Evolutionary conservation across 2,797 vertebrate species (phyloP).

Genomic region (Hyperoplus immaculatus): DNA sequence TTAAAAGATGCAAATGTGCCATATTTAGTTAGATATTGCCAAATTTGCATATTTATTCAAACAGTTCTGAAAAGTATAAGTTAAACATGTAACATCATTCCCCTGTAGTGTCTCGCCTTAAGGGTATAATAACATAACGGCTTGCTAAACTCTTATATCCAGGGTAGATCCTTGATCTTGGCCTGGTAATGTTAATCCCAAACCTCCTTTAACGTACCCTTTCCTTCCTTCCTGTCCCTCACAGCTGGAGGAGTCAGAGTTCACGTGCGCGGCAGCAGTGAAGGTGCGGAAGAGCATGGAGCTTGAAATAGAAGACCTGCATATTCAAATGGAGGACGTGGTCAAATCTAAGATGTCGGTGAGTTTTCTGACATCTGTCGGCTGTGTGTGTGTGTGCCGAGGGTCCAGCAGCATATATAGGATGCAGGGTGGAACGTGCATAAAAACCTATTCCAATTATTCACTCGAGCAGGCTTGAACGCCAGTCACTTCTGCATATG

Average conservation of each 20-base stretch:
- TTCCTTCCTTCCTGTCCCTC: slow-evolving; percentile 36
- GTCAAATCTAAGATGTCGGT: slow-evolving; percentile 93
- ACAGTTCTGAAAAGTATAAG: background rate
- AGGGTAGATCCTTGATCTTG: slow-evolving; percentile 37
- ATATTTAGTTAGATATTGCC: no score
- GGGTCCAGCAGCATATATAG: background rate
- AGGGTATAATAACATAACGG: no score
- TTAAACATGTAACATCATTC: slow-evolving; percentile 18
- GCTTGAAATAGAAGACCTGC: slow-evolving; percentile 96
- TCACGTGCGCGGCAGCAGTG: slow-evolving; percentile 92
- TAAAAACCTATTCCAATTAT: slow-evolving; percentile 14
- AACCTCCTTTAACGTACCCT: background rate
- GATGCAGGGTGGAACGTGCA: slow-evolving; percentile 3
- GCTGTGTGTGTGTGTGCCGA: background rate
- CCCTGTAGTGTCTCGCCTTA: background rate
- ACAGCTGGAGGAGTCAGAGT: slow-evolving; percentile 98
- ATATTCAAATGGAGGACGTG: slow-evolving; percentile 96
- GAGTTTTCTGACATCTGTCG: slow-evolving; percentile 70
- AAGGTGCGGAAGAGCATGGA: slow-evolving; percentile 97
- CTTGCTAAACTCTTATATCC: background rate
- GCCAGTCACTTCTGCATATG: slow-evolving; percentile 8
- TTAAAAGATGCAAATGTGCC: no score
- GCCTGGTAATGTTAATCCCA: slow-evolving; percentile 25
- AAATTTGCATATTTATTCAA: background rate
- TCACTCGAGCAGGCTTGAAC: background rate